A percentile compares a stretch with the other conserved stretches of the same genome.
Evolutionary conservation across 1,140 invertebrate genomes (phyloP).

Genomic region (Danaus plexippus): DNA sequence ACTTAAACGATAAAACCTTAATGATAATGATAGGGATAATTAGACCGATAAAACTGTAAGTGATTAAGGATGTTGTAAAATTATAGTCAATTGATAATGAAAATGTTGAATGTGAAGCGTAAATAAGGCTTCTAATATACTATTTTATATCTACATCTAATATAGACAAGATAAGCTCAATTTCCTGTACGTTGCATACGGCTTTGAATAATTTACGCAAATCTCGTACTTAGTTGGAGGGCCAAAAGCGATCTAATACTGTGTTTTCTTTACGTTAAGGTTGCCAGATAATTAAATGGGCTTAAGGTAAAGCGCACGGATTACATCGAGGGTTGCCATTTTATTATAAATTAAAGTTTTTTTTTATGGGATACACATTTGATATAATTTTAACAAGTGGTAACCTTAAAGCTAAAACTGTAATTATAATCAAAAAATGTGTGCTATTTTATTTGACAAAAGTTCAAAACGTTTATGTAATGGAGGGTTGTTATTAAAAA

Average conservation of each 20-base stretch:
- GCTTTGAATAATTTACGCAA: constrained; percentile 50
- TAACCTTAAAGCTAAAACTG: background rate
- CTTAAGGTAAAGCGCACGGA: constrained; percentile 42
- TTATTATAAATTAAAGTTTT: constrained; percentile 2
- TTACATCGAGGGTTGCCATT: constrained; percentile 28
- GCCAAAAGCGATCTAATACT: constrained; percentile 16
- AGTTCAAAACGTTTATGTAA: too few species aligned
- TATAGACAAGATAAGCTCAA: constrained; percentile 13
- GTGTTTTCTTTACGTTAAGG: constrained; percentile 40
- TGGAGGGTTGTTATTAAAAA: too few species aligned
- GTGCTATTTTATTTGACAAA: too few species aligned
- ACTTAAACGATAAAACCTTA: too few species aligned
- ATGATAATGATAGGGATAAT: too few species aligned
- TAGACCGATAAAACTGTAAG: too few species aligned
- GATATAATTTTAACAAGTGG: background rate
- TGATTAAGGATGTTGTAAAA: too few species aligned
- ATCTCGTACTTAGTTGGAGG: constrained; percentile 30
- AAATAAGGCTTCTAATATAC: too few species aligned
- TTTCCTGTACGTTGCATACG: constrained; percentile 26
- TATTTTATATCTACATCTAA: background rate
- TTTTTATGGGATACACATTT: background rate
- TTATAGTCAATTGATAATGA: too few species aligned
- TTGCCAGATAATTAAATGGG: constrained; percentile 47
- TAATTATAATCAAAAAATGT: too few species aligned
- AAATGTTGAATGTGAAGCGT: too few species aligned